Base-by-base conservation (phyloP, 1,140 invertebrate species). In the Coelopa frigida region DNA sequence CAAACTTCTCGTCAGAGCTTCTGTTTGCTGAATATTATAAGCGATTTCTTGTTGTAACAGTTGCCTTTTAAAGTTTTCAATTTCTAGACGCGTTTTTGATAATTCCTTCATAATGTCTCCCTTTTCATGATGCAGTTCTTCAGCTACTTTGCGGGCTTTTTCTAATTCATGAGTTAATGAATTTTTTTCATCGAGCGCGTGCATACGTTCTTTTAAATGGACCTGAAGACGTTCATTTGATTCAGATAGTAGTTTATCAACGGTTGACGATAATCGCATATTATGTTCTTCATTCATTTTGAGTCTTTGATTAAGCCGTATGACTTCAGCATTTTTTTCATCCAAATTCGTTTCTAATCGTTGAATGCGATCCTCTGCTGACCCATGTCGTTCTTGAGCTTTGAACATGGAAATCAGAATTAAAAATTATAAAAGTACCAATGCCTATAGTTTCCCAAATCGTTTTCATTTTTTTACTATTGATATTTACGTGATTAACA, bases 281-380 rank as follows among this genome's bases (percentile, higher is more conserved):
- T 99, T 99, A 72, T 99, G 97, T 56, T 99, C 97, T 72, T 99
- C 97, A 72, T 99, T 99, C 90, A 99, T 98, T 61, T 97, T 93
- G 55, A 99, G 82, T 49, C 97, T 78, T 74, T 99, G 95, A 70
- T 96, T 89, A 12, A 97, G 81, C 63, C 94, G 77, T 66, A 91
- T 78, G 45, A 98, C 75, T 75, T 99, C 96, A 0, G 86, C 85
- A 60, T 87, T 90, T 73, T 97, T 97, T 72, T 99, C 96, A 54
- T 95, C 89, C 29, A 99, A 74, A 65, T 89, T 89, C 17, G 83
- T 81, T 72, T 99, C 95, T 50, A 99, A 71, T 58, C 91, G 75
- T 65, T 92, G 85, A 56, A 98, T 88, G 58, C 93, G 78, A 71
- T 99, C 96, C 68, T 99, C 94, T 2, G 94, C 90, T 7, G 91